phyloP scores from a whole-genome alignment of 2,888 invertebrate species.

The Nyleta sp. region DNA sequence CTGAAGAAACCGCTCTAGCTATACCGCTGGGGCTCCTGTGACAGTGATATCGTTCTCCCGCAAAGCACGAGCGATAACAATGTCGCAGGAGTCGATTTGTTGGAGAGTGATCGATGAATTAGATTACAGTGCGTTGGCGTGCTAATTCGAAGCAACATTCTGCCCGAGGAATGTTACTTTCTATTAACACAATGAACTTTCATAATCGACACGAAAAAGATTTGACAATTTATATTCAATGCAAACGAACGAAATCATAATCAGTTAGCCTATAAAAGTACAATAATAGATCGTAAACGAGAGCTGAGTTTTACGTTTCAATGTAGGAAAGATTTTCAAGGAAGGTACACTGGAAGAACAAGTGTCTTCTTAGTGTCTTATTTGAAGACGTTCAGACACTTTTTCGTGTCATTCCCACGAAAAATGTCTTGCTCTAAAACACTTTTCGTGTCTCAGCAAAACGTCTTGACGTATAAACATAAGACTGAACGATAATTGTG shows the following conservation, averaged over 20 bases:
- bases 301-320: background rate
- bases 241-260: conserved; percentile 1
- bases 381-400: too few species aligned
- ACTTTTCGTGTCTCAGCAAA: too few species aligned
- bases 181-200: conserved; percentile 1
- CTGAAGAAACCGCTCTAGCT: conserved; percentile 75
- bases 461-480: too few species aligned
- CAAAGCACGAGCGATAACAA: conserved; percentile 14
- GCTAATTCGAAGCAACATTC: conserved; percentile 6
- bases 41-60: conserved; percentile 66
- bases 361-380: too few species aligned
- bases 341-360: too few species aligned
- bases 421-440: too few species aligned
- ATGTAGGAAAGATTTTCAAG: background rate
- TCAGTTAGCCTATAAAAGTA: conserved; percentile 28
- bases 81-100: conserved; percentile 42
- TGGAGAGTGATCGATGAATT: conserved; percentile 25
- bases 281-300: conserved; percentile 5
- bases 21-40: conserved; percentile 79
- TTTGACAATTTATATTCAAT: conserved; percentile 1
- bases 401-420: too few species aligned
- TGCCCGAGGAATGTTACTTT: background rate
- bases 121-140: background rate
- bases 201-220: conserved; percentile 13
- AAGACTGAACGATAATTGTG: too few species aligned